These are phyloP conservation scores for Chymomyza caudatula DNA, from an alignment of 2,888 invertebrate species.

Conservation along the genomic window DNA sequence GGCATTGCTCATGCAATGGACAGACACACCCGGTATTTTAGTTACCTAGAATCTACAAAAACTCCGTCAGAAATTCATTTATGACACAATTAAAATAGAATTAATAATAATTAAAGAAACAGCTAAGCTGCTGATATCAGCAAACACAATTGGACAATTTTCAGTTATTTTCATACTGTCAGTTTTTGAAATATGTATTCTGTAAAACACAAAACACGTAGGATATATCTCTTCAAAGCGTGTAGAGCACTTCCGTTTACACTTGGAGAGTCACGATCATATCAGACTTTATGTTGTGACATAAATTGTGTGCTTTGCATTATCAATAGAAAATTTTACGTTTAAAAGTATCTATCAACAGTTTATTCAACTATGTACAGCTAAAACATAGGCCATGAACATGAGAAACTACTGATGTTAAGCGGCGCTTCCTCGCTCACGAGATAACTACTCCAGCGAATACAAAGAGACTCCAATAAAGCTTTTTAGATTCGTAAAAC, in stretches of 20 bases:
- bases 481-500: slow-evolving; percentile 34
- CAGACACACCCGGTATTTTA: background rate
- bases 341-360: slow-evolving; percentile 17
- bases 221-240: background rate
- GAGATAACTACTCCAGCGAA: background rate
- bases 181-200: background rate
- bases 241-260: background rate
- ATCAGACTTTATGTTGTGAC: background rate
- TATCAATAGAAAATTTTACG: slow-evolving; percentile 24
- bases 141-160: background rate
- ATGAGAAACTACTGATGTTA: background rate
- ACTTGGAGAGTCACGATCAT: background rate
- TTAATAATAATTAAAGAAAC: background rate
- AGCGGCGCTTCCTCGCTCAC: background rate
- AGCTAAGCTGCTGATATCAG: background rate
- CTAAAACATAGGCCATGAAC: slow-evolving; percentile 25
- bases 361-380: slow-evolving; percentile 50
- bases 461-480: too few species aligned
- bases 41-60: background rate
- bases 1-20: background rate
- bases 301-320: slow-evolving; percentile 28
- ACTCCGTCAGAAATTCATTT: background rate
- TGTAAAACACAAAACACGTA: too few species aligned
- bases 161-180: background rate
- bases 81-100: background rate